These are phyloP conservation scores for Amblyopsis hoosieri DNA, from an alignment of 2,797 vertebrate species.

Conservation along the genomic window DNA sequence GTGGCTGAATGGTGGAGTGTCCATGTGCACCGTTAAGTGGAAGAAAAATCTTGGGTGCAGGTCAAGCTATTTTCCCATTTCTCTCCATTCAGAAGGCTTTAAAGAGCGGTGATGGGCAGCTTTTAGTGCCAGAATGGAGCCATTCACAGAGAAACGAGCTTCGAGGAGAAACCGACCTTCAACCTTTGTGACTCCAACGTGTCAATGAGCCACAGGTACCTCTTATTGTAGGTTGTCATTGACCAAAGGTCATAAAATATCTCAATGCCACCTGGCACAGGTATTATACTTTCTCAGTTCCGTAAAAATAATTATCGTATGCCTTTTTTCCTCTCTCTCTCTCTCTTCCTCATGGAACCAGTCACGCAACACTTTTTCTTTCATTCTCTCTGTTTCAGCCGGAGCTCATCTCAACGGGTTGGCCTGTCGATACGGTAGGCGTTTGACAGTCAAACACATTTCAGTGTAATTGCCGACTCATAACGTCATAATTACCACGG, in stretches of 20 bases:
- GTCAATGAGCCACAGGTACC: constrained; percentile 18
- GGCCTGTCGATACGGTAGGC: constrained; percentile 51
- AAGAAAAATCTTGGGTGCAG: constrained; percentile 3
- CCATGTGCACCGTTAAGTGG: neutral
- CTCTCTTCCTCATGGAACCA: constrained; percentile 43
- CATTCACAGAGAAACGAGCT: neutral
- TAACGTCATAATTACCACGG: constrained; percentile 76
- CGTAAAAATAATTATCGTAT: constrained; percentile 1
- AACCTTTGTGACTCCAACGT: constrained; percentile 7
- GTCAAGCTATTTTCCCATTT: constrained; percentile 13
- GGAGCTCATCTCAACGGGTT: constrained; percentile 60
- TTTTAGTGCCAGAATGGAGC: constrained; percentile 7
- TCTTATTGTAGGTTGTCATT: constrained; percentile 29
- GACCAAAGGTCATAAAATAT: constrained; percentile 34
- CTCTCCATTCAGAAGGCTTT: neutral
- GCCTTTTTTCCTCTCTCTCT: constrained; percentile 14
- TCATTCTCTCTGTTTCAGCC: constrained; percentile 70
- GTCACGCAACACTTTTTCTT: constrained; percentile 63
- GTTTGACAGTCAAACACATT: constrained; percentile 76
- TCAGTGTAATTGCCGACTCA: constrained; percentile 73
- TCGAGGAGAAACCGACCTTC: neutral
- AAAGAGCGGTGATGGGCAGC: neutral
- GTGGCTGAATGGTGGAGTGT: constrained; percentile 33
- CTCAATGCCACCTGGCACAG: constrained; percentile 23
- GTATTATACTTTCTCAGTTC: constrained; percentile 22